Evolutionary conservation across 1,140 invertebrate genomes (phyloP).

Genomic region (Drosophila nigrodunni): DNA sequence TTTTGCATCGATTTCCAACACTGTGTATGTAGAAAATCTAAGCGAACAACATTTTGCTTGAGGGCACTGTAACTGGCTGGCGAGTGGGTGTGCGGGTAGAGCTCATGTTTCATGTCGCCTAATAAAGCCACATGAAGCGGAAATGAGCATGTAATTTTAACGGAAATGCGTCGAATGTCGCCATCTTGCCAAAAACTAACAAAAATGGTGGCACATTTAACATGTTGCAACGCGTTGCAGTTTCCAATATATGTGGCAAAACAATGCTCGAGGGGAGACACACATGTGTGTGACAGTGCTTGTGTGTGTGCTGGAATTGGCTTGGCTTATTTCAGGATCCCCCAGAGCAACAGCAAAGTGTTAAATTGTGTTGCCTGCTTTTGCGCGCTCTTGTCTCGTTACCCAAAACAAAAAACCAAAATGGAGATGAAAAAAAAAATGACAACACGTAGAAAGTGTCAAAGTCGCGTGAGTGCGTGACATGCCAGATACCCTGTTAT

Average conservation of each 20-base stretch:
- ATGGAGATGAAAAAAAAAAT: constrained; percentile 26
- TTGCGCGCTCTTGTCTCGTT: constrained; percentile 12
- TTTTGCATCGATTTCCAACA: constrained; percentile 41
- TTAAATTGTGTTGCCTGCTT: constrained; percentile 75
- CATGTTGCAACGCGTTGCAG: constrained; percentile 34
- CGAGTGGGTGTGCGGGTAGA: neutral
- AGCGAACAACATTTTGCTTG: constrained; percentile 67
- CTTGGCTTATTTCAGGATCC: constrained; percentile 57
- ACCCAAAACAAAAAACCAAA: constrained; percentile 12
- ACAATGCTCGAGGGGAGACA: neutral
- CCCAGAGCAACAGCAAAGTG: constrained; percentile 69
- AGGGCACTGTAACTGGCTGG: constrained; percentile 66
- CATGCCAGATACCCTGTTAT: constrained; percentile 1
- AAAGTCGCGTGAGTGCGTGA: constrained; percentile 11
- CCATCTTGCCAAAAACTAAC: constrained; percentile 62
- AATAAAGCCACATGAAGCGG: constrained; percentile 80
- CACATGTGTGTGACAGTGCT: neutral
- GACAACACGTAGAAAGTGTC: constrained; percentile 32
- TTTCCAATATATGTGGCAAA: constrained; percentile 12
- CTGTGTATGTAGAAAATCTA: constrained; percentile 56
- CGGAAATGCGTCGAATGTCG: constrained; percentile 79
- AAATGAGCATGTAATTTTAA: constrained; percentile 82
- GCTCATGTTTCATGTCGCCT: constrained; percentile 49
- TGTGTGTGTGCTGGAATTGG: constrained; percentile 34
- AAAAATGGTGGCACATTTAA: constrained; percentile 38